Percentiles rank a stretch among this genome's conserved stretches.
Evolutionary conservation across 37 sponge, comb jelly and placozoan species (phyloP).

Genomic region (Theonella swinhoei): DNA sequence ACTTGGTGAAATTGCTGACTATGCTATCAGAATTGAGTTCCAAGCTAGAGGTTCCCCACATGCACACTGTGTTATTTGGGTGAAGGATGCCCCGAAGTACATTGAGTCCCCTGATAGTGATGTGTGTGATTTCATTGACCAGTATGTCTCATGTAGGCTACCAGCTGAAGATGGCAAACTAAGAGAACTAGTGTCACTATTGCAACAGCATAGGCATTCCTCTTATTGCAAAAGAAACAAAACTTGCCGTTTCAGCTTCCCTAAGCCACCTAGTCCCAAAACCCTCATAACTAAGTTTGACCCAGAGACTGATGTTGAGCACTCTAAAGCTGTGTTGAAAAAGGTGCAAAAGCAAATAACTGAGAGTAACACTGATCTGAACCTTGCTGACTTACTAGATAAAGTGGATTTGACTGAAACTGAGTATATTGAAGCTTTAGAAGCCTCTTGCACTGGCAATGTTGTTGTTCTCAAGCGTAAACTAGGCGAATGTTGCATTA

Average conservation of each 20-base stretch:
- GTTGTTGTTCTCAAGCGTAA: neutral
- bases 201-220: slow-evolving; percentile 14
- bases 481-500: slow-evolving; percentile 4
- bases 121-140: slow-evolving; percentile 30
- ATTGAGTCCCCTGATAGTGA: neutral
- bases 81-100: slow-evolving; percentile 27
- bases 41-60: slow-evolving; percentile 45
- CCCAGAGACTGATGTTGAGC: too few species aligned
- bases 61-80: slow-evolving; percentile 30
- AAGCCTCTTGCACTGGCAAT: slow-evolving; percentile 1
- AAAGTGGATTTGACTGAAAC: neutral
- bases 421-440: slow-evolving; percentile 2
- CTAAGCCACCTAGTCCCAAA: too few species aligned
- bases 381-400: neutral
- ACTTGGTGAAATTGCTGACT: slow-evolving; percentile 20
- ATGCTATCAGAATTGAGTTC: slow-evolving; percentile 50
- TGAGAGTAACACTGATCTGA: too few species aligned
- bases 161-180: slow-evolving; percentile 8
- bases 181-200: neutral
- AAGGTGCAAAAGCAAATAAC: too few species aligned
- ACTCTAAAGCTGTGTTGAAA: too few species aligned
- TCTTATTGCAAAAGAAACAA: slow-evolving; percentile 28
- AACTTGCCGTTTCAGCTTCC: too few species aligned
- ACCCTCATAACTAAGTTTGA: neutral
- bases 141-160: neutral